Conservation (phyloP, 2,113 vertebrate genomes). For the Elgaria multicarinata region DNA sequence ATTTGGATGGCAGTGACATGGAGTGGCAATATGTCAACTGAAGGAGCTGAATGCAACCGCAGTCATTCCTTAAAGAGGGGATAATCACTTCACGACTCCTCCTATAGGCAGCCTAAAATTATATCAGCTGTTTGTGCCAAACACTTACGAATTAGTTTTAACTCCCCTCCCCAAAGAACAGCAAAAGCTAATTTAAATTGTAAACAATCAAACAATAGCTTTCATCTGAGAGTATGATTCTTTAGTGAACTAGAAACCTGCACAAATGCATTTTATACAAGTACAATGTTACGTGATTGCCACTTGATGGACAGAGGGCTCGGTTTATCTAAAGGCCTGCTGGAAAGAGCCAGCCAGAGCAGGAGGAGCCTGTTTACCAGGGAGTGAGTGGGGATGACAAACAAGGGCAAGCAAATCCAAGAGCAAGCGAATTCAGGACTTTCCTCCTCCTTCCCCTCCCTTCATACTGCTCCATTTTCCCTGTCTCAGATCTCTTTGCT, state of each 20-base stretch:
- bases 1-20: conserved; percentile 28
- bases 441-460: too few species aligned
- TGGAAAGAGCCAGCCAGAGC: too few species aligned
- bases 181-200: neutral
- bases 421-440: too few species aligned
- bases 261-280: neutral
- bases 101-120: neutral
- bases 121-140: neutral
- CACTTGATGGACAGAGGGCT: too few species aligned
- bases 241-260: neutral
- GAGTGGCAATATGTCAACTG: neutral
- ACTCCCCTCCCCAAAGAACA: neutral
- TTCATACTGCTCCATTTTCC: too few species aligned
- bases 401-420: too few species aligned
- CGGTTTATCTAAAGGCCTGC: too few species aligned
- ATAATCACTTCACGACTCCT: conserved; percentile 19
- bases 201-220: neutral
- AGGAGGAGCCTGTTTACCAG: too few species aligned
- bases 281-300: neutral
- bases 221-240: neutral
- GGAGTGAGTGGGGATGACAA: too few species aligned
- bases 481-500: too few species aligned
- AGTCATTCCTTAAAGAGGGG: conserved; percentile 15
- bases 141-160: conserved; percentile 23
- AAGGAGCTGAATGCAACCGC: conserved; percentile 30